Evolutionary conservation across 1,140 invertebrate genomes (phyloP), one percentile per base, ranked within the genome.

Genomic region (Papilio xuthus): DNA sequence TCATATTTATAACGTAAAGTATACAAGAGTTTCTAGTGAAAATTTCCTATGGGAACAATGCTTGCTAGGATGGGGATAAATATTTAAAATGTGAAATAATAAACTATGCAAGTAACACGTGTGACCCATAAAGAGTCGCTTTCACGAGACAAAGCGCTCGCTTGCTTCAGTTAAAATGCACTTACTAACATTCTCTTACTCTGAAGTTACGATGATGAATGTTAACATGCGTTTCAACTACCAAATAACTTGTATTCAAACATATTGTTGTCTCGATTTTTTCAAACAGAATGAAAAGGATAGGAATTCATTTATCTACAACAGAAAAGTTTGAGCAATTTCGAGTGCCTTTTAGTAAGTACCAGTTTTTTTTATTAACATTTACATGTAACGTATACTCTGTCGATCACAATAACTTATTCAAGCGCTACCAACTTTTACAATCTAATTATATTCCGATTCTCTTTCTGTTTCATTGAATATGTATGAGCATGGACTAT

Each of bases 1-100:
- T 18, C 60, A 63, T 28, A 67, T 67, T 67, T 67, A 32, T 28
- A 28, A 32, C 60, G 56, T 28, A 67, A 32, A 12, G 53, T 67
- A 12, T 60, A 18, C 56, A 67, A 67, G 26, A 67, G 20, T 60
- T 12, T 28, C 8, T 67, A 28, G 32, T 67, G 60, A 67, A 32
- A 67, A 67, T 67, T 60, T 67, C 60, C 60, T 67, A 28, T 67
- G 60, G 60, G 60, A 67, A 67, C 26, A 67, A 67, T 67, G 60
- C 13, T 15, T 32, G 23, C 26, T 13, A 9, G 3, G 56, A 67
- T 13, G 12, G 26, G 60, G 26, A 67, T 67, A 67, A 67, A 67
- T 67, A 67, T 67, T 67, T 67, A 67, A 67, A 67, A 67, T 67
- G 60, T 67, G 60, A 67, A 67, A 67, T 67, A 67, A 67, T 67